These are phyloP conservation scores for Pseudopleuronectes americanus DNA, from an alignment of 2,797 vertebrate genomes.

Conservation along the genomic window DNA sequence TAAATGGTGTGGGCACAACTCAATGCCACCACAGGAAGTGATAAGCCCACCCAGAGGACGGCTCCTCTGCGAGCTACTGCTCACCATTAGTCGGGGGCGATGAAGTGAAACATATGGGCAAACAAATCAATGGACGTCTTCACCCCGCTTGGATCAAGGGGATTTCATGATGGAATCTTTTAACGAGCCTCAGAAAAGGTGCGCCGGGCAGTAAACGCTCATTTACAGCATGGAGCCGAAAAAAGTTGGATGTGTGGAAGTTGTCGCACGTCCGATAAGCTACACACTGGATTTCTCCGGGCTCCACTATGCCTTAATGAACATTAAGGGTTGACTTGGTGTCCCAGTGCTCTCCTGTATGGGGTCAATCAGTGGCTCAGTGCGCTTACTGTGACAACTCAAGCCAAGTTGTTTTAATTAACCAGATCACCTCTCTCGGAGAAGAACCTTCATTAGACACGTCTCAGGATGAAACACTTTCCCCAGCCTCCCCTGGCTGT, in stretches of 20 bases:
- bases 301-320: conserved; percentile 33
- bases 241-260: neutral
- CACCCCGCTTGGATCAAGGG: neutral
- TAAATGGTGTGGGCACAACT: conserved; percentile 75
- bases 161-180: neutral
- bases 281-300: neutral
- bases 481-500: conserved; percentile 14
- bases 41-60: conserved; percentile 78
- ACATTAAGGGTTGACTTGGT: conserved; percentile 48
- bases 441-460: conserved; percentile 37
- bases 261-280: neutral
- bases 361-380: conserved; percentile 54
- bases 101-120: conserved; percentile 71
- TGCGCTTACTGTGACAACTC: conserved; percentile 57
- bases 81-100: conserved; percentile 69
- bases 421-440: conserved; percentile 44
- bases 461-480: conserved; percentile 41
- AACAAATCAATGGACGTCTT: conserved; percentile 51
- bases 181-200: no score
- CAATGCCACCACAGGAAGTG: conserved; percentile 77
- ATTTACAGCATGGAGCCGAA: neutral
- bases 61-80: conserved; percentile 46
- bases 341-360: conserved; percentile 42
- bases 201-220: neutral
- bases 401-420: conserved; percentile 77